A percentile compares a stretch with the other conserved stretches of the same genome.
These are phyloP conservation scores for Dryocosmus kuriphilus DNA, from an alignment of 2,888 invertebrate species.

Conservation along the genomic window DNA sequence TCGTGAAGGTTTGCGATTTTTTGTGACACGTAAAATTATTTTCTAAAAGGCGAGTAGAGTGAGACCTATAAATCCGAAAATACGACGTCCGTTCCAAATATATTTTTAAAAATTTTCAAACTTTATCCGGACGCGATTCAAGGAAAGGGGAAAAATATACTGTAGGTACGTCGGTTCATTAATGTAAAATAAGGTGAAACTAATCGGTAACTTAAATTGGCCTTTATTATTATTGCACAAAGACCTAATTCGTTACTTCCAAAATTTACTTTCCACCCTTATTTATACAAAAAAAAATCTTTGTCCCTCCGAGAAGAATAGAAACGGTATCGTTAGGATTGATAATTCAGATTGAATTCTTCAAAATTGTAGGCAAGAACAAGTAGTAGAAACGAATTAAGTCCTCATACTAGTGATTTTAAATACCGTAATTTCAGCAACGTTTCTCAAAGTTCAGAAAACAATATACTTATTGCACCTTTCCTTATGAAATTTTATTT, in stretches of 20 bases:
- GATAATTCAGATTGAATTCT: no score
- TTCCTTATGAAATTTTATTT: neutral
- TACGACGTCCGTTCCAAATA: slow-evolving; percentile 53
- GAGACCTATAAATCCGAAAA: slow-evolving; percentile 46
- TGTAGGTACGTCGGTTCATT: slow-evolving; percentile 58
- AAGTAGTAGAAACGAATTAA: slow-evolving; percentile 53
- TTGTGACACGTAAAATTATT: neutral
- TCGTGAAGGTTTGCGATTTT: slow-evolving; percentile 42
- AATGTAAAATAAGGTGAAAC: slow-evolving; percentile 62
- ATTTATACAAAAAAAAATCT: neutral
- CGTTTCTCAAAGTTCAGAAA: slow-evolving; percentile 50
- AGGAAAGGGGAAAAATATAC: slow-evolving; percentile 56
- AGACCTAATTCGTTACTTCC: slow-evolving; percentile 47
- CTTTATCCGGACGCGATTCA: slow-evolving; percentile 60
- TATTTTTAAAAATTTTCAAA: slow-evolving; percentile 36
- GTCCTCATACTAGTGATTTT: slow-evolving; percentile 47
- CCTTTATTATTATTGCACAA: slow-evolving; percentile 50
- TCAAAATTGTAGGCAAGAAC: neutral
- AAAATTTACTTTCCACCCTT: neutral
- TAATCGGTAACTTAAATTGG: slow-evolving; percentile 62
- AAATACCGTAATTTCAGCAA: slow-evolving; percentile 42
- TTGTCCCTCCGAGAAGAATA: no score
- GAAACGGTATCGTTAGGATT: no score
- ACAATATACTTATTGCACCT: neutral
- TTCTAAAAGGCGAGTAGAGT: neutral